Evolutionary conservation across 2,113 vertebrate genomes (phyloP).

Genomic region (Dolichotis patagonum): DNA sequence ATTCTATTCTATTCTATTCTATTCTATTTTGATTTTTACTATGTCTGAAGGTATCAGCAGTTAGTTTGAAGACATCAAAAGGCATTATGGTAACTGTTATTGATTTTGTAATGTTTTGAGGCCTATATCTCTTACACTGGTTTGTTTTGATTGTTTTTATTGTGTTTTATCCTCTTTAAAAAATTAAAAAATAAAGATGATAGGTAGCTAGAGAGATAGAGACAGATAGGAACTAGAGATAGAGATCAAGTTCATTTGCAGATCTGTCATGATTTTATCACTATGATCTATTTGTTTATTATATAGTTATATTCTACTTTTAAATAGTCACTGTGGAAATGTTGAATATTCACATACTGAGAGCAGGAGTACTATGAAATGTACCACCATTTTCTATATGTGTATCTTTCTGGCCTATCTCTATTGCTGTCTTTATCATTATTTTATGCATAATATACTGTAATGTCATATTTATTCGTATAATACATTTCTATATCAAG

Average conservation of each 20-base stretch:
- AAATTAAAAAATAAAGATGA: too few species aligned
- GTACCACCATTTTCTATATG: neutral
- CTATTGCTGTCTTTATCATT: neutral
- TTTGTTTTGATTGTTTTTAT: too few species aligned
- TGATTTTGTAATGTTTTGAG: too few species aligned
- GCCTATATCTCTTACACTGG: too few species aligned
- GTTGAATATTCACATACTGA: neutral
- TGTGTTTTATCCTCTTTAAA: too few species aligned
- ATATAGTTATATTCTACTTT: neutral
- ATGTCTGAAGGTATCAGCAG: too few species aligned
- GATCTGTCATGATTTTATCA: neutral
- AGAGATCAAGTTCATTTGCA: neutral
- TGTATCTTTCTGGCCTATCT: neutral
- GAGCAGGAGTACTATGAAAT: neutral
- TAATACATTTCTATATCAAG: neutral
- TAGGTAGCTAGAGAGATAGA: neutral
- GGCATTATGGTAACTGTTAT: too few species aligned
- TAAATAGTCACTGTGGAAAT: neutral
- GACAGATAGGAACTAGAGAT: neutral
- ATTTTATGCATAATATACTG: neutral
- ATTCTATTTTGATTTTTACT: too few species aligned
- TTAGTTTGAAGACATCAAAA: too few species aligned
- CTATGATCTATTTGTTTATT: neutral
- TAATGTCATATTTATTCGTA: neutral
- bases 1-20: too few species aligned